phyloP scores from a whole-genome alignment of 1,140 invertebrate genomes.

The Pogonomyrmex barbatus region DNA sequence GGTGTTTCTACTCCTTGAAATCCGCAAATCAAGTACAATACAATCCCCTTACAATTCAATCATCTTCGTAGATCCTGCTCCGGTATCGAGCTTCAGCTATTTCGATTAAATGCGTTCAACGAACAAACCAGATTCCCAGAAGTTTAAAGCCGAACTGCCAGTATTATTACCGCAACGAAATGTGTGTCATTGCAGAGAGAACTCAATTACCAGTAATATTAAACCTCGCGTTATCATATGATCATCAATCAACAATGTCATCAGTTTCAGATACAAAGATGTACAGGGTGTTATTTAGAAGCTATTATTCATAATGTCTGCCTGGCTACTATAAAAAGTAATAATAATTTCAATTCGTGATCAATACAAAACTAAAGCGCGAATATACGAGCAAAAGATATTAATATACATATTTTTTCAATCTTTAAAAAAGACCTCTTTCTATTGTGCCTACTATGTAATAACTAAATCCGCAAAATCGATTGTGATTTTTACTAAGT shows the following conservation, averaged over 20 bases:
- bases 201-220: conserved; percentile 46
- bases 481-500: no score
- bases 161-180: conserved; percentile 31
- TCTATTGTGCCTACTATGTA: no score
- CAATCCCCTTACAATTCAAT: conserved; percentile 34
- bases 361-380: no score
- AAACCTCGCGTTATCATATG: not conserved
- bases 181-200: not conserved
- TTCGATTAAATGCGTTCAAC: conserved; percentile 44
- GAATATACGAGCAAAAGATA: no score
- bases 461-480: no score
- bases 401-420: no score
- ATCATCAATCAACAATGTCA: conserved; percentile 31
- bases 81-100: conserved; percentile 39
- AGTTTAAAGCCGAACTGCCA: conserved; percentile 49
- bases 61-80: conserved; percentile 20
- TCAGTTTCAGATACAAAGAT: conserved; percentile 2
- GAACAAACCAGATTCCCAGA: conserved; percentile 35
- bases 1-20: not conserved
- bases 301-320: conserved; percentile 5
- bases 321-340: not conserved
- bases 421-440: no score
- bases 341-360: no score
- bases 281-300: conserved; percentile 4
- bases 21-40: conserved; percentile 26